Base-by-base conservation (phyloP, 2,113 vertebrate species). In the Phoenicopterus ruber region DNA sequence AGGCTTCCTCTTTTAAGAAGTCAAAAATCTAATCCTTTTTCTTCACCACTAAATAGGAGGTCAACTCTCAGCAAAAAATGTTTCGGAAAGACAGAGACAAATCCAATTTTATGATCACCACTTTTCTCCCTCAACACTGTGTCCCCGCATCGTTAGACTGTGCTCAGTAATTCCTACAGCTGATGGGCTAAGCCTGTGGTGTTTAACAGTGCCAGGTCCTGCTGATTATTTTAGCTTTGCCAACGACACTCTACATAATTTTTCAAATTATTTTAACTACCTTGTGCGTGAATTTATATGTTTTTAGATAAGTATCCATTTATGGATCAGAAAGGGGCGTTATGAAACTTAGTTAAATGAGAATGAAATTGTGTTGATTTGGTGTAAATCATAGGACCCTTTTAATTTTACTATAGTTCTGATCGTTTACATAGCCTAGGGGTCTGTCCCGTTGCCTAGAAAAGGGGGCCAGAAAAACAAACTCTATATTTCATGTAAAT, bases 81-180 rank as follows among this genome's bases (percentile, higher is more conserved):
- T 88, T 92, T 83, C 57, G 65, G 82, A 81, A 89, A 86, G 80
- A 46, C 16, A 74, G 59, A 80, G 42, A 13, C 18, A 92, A 88
- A 82, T 78, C 17, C 47, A 88, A 1, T 90, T 82, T 78, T 96
- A 32, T 88, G 58, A 77, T 73, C 55, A 73, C 34, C 40, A 49
- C 63, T 81, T 91, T 93, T 71, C 55, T 73, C 28, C 66, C 67
- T 87, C 54, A 55, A 4, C 31, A 24, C 21, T 69, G 36, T 79
- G 62, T 26, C 25, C 40, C 49, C 10, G 28, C 49, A 11, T 36
- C 0, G 0, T 73, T 65, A 46, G 31, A 16, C 32, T 54, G 42
- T n/a, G 61, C 24, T 86, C 63, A 52, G 29, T 66, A 44, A 20
- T 71, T 92, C 44, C 44, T 31, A 49, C 14, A 59, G 54, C 29